phyloP scores from a whole-genome alignment of 2,888 invertebrate species.

The Phyto melanocephala region DNA sequence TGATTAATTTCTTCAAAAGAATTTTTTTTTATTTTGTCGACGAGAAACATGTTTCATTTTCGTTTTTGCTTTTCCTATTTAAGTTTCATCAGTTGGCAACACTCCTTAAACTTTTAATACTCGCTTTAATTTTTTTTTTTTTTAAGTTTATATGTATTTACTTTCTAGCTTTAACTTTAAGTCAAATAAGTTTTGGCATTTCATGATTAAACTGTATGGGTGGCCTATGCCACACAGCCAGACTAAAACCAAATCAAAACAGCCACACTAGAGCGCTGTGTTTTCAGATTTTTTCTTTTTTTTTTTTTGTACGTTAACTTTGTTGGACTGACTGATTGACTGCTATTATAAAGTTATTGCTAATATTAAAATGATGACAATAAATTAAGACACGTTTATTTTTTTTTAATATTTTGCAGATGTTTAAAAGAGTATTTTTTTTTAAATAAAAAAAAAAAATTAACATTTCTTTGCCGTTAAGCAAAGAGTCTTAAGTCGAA shows the following conservation, averaged over 20 bases:
- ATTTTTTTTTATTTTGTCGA: too few species aligned
- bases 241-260: not conserved
- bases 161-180: slow-evolving; percentile 45
- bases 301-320: slow-evolving; percentile 5
- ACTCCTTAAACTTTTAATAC: slow-evolving; percentile 2
- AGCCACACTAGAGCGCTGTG: not conserved
- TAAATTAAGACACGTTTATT: slow-evolving; percentile 64
- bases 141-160: not conserved
- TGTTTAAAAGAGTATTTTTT: too few species aligned
- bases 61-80: too few species aligned
- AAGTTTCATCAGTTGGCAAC: not conserved
- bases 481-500: too few species aligned
- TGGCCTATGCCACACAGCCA: slow-evolving; percentile 65
- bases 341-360: slow-evolving; percentile 66
- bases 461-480: too few species aligned
- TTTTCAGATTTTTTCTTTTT: not conserved
- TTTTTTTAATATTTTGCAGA: not conserved
- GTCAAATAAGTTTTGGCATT: slow-evolving; percentile 57
- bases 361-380: slow-evolving; percentile 68
- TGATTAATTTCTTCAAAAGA: too few species aligned
- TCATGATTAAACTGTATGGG: slow-evolving; percentile 67
- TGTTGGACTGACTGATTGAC: slow-evolving; percentile 60
- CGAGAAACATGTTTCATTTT: too few species aligned
- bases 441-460: not conserved
- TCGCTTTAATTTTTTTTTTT: slow-evolving; percentile 29